Percentiles rank a stretch among this genome's conserved stretches.
Evolutionary conservation across 2,797 vertebrate species (phyloP).

Genomic region (Macropodus opercularis): DNA sequence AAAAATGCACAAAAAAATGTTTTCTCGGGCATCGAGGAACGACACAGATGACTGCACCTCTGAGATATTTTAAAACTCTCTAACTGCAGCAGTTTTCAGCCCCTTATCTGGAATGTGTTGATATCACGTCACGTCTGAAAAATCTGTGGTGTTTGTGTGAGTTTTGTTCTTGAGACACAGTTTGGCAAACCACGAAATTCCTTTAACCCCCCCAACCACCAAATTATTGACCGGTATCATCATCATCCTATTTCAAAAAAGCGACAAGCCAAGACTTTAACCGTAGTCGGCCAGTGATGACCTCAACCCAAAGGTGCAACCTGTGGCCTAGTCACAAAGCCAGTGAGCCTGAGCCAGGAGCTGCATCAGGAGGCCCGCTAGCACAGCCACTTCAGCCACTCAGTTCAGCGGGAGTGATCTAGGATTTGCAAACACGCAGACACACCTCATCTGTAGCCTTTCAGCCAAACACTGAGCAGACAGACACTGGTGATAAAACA

Average conservation of each 20-base stretch:
- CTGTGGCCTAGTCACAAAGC: conserved; percentile 25
- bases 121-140: conserved; percentile 54
- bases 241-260: conserved; percentile 21
- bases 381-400: conserved; percentile 32
- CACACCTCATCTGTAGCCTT: conserved; percentile 63
- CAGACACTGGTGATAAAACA: conserved; percentile 19
- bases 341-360: conserved; percentile 30
- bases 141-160: conserved; percentile 58
- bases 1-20: background rate
- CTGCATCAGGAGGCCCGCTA: conserved; percentile 49
- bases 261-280: conserved; percentile 23
- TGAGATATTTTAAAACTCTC: conserved; percentile 28
- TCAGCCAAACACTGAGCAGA: conserved; percentile 54
- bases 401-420: conserved; percentile 50
- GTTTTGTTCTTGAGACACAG: conserved; percentile 36
- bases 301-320: conserved; percentile 50
- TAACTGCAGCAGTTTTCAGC: conserved; percentile 27
- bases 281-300: conserved; percentile 17
- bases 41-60: conserved; percentile 15
- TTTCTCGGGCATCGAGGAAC: conserved; percentile 27
- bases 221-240: conserved; percentile 48
- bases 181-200: conserved; percentile 60
- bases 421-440: conserved; percentile 69
- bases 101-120: conserved; percentile 52
- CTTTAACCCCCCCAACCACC: conserved; percentile 18